Evolutionary conservation across 2,113 vertebrate species (phyloP), one percentile per base, ranked within the genome.

Genomic region (Dolichallabes microphthalmus): DNA sequence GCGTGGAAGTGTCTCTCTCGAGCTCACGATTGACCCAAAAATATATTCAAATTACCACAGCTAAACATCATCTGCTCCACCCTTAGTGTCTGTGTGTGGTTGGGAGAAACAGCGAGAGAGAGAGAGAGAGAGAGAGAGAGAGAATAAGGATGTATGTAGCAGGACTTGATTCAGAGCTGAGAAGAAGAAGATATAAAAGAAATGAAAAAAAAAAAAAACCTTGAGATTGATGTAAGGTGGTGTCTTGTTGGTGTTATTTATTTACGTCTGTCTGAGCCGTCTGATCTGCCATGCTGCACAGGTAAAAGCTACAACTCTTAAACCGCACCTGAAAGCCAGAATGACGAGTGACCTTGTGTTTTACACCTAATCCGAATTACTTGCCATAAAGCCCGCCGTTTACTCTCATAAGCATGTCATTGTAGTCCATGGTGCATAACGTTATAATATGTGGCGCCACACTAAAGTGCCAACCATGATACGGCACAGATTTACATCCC

Each of bases 11-110:
- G 89, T 94, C 91, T 92, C 92, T 92, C 87, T 91, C 85, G 89
- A 93, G 91, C 79, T 12, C 89, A 86, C 91, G 92, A 87, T 91
- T 93, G 93, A 94, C 92, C 94, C 93, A 94, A 94, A 94, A 92
- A 94, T 94, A 94, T 93, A 94, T 94, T 94, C 91, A 93, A 94
- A 95, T 94, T 93, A 94, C 91, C 91, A 92, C 90, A 92, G 88
- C 92, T 94, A 93, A 95, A 93, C 91, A 92, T 92, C 78, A 88
- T 90, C 87, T 92, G 86, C 88, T 89, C 90, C 80, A 75, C 84
- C 88, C 80, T 83, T 84, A 82, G 80, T 85, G 82, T 80, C 80
- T 69, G 83, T 82, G 85, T 88, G 79, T 89, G 86, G 86, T 84
- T 85, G 68, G 45, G 75, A 61, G 45, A 45, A 45, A 45, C 6